Evolutionary conservation across 2,888 invertebrate genomes (phyloP).

Genomic region (Melieria picta): DNA sequence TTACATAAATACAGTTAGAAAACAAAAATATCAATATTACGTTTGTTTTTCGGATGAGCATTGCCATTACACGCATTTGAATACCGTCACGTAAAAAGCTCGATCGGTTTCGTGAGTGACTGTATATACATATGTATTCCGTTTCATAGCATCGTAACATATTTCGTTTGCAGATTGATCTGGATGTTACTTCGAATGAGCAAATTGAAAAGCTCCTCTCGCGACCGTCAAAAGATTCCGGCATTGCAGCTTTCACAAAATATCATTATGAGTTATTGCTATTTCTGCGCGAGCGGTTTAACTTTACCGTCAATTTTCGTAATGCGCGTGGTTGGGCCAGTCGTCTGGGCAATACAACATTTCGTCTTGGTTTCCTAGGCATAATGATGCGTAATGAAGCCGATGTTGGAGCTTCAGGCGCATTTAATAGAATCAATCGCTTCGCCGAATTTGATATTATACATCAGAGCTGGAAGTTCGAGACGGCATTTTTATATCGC

Average conservation of each 20-base stretch:
- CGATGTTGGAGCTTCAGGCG: conserved; percentile 60
- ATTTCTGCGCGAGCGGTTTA: conserved; percentile 55
- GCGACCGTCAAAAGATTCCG: conserved; percentile 50
- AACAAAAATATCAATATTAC: too few relatives aligned
- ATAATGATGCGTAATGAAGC: conserved; percentile 60
- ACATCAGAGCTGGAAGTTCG: conserved; percentile 63
- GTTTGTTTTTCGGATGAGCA: too few relatives aligned
- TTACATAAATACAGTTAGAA: too few relatives aligned
- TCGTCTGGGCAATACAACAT: conserved; percentile 54
- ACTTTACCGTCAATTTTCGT: conserved; percentile 60
- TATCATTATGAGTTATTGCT: conserved; percentile 56
- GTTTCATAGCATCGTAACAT: not conserved
- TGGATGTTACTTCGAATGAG: conserved; percentile 52
- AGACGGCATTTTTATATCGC: conserved; percentile 59
- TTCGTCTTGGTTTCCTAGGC: conserved; percentile 60
- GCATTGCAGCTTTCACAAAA: conserved; percentile 59
- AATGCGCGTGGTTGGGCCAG: conserved; percentile 64
- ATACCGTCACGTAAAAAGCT: too few relatives aligned
- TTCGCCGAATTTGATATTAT: conserved; percentile 61
- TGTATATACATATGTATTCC: too few relatives aligned
- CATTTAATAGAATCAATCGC: conserved; percentile 60
- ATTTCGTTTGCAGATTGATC: conserved; percentile 54
- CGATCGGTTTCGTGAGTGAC: too few relatives aligned
- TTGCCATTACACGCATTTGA: too few relatives aligned
- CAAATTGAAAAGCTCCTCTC: conserved; percentile 53